These are phyloP conservation scores for Numida meleagris DNA, from an alignment of 2,113 vertebrate species.

Conservation along the genomic window DNA sequence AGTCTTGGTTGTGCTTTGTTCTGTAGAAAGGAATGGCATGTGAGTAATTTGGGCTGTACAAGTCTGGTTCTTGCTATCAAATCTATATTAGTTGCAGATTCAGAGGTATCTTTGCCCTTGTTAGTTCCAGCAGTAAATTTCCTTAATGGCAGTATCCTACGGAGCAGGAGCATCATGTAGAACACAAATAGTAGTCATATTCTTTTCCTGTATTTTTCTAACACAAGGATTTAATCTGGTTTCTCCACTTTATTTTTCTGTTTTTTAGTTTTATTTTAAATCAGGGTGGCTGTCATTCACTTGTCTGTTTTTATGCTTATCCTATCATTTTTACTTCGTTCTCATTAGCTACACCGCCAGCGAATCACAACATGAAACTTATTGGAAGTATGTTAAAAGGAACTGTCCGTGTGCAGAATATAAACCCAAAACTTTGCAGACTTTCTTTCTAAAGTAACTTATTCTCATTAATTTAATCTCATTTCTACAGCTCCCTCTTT, in stretches of 20 bases:
- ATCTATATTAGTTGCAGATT: background rate
- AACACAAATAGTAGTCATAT: background rate
- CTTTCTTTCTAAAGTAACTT: background rate
- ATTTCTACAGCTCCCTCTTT: background rate
- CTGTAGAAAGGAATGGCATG: background rate
- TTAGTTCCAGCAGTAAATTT: background rate
- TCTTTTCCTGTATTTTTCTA: background rate
- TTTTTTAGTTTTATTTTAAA: background rate
- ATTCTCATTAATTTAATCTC: background rate
- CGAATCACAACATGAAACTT: background rate
- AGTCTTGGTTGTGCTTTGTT: background rate
- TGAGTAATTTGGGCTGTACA: background rate
- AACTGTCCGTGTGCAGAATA: background rate
- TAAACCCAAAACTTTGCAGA: background rate
- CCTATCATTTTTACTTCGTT: background rate
- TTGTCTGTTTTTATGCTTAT: background rate
- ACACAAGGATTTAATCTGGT: background rate
- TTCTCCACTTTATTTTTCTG: background rate
- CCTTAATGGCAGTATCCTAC: background rate
- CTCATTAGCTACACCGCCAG: background rate
- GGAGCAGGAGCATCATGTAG: rapidly evolving
- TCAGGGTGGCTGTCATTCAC: background rate
- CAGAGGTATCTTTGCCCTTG: background rate
- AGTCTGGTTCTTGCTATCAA: background rate
- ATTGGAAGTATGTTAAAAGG: background rate